Evolutionary conservation across 2,113 vertebrate species (phyloP), one percentile per base, ranked within the genome.

Genomic region (Amia ocellicauda): DNA sequence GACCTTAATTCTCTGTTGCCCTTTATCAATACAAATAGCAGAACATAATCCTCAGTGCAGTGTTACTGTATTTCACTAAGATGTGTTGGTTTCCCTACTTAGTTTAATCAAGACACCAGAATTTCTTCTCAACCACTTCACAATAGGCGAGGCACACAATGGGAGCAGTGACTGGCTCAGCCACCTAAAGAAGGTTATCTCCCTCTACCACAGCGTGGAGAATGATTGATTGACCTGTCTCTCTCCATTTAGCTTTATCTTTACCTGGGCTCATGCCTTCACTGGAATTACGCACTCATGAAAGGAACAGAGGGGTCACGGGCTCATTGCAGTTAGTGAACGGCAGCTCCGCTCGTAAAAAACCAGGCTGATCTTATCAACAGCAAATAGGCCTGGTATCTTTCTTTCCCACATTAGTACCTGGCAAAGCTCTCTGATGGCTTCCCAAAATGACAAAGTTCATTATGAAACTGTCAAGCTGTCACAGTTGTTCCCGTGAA

Each of bases 111-210:
- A 47, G n/a, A 47, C 13, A 47, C n/a, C 3, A 47, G 2, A 4
- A n/a, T 47, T 2, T n/a, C 43, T n/a, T 14, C 43, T n/a, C 43
- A 17, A 14, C n/a, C 43, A 8, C 16, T 14, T 1, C 7, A n/a
- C 43, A 47, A 47, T 3, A n/a, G 14, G 43, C 3, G 16, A 16
- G 14, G n/a, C 43, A 47, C 1, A 47, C 43, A 47, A 14, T 47
- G 43, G n/a, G 43, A 47, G 31, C 31, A 47, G 13, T 47, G 43
- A 47, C 9, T 14, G 7, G 43, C 43, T 47, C 43, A 47, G 43
- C 43, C 43, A 4, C 43, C 43, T 47, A 47, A 47, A 47, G 43
- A n/a, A 47, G 43, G 43, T 47, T 47, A 47, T 47, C 43, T 47
- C 43, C n/a, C 13, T 47, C 28, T 40, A 23, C 20, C 51, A 13